These are phyloP conservation scores for Acyrthosiphon pisum DNA, from an alignment of 1,140 invertebrate species.

Conservation along the genomic window DNA sequence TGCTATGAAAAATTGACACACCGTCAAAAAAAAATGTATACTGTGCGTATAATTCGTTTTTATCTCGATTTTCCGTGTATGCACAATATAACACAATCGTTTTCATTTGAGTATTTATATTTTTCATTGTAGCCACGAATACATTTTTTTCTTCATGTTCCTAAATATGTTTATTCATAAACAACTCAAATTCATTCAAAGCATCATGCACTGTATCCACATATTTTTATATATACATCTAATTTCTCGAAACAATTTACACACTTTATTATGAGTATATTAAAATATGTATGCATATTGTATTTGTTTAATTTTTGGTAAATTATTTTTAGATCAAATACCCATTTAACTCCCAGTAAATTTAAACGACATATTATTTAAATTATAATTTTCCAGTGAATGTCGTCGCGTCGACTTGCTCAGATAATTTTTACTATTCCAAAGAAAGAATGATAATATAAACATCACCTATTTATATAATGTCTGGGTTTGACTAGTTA, in stretches of 20 bases:
- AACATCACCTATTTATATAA: background rate
- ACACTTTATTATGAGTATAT: background rate
- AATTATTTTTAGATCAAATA: background rate
- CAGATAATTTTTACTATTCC: background rate
- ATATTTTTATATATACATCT: background rate
- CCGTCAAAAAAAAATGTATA: background rate
- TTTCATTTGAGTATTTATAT: background rate
- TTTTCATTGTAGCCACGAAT: background rate
- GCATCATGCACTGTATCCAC: background rate
- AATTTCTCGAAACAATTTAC: background rate
- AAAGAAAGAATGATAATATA: background rate
- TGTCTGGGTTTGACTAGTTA: background rate
- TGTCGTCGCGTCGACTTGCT: background rate
- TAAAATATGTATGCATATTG: background rate
- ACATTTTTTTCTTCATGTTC: background rate
- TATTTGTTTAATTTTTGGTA: background rate
- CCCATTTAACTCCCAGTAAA: background rate
- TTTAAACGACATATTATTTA: background rate
- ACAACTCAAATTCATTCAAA: background rate
- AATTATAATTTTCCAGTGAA: background rate
- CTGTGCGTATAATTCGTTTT: constrained; percentile 22
- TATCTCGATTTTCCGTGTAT: constrained; percentile 8
- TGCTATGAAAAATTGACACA: constrained; percentile 29
- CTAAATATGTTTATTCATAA: background rate
- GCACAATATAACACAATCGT: background rate